Evolutionary conservation across 2,113 vertebrate species (phyloP).

Genomic region (Meles meles): DNA sequence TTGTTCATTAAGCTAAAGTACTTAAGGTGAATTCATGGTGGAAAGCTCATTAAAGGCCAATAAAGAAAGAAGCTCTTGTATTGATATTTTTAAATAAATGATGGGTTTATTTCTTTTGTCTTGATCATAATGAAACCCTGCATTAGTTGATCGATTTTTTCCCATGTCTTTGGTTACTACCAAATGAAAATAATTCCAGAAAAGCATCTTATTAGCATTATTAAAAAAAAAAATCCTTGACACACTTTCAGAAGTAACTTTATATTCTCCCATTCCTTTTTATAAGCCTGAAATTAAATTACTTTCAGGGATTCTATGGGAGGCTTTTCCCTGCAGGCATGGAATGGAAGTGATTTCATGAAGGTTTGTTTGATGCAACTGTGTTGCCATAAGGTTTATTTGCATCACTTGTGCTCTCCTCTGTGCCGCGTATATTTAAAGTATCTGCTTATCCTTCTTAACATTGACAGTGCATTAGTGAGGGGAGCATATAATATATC

Average conservation of each 20-base stretch:
- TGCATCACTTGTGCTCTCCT: neutral
- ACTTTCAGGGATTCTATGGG: neutral
- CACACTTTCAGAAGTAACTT: slow-evolving; percentile 49
- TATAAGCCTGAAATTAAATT: slow-evolving; percentile 51
- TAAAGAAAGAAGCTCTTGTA: slow-evolving; percentile 30
- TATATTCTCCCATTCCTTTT: slow-evolving; percentile 33
- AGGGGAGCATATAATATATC: neutral
- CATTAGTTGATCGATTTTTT: slow-evolving; percentile 35
- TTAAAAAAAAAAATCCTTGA: slow-evolving; percentile 49
- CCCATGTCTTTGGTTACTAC: slow-evolving; percentile 9
- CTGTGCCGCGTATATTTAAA: neutral
- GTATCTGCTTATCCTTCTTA: slow-evolving; percentile 10
- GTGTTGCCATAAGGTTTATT: neutral
- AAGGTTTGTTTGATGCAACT: slow-evolving; percentile 7
- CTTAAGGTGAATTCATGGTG: slow-evolving; percentile 55
- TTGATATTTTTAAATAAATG: slow-evolving; percentile 68
- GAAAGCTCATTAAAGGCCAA: slow-evolving; percentile 46
- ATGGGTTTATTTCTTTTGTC: slow-evolving; percentile 64
- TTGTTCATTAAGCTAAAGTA: slow-evolving; percentile 62
- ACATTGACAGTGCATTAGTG: neutral
- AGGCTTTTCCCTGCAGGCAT: neutral
- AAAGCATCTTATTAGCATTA: slow-evolving; percentile 53
- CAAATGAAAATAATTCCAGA: slow-evolving; percentile 50
- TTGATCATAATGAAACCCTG: slow-evolving; percentile 47
- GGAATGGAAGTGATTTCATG: neutral